phyloP scores from a whole-genome alignment of 2,113 vertebrate species.

The Epinephelus fuscoguttatus region DNA sequence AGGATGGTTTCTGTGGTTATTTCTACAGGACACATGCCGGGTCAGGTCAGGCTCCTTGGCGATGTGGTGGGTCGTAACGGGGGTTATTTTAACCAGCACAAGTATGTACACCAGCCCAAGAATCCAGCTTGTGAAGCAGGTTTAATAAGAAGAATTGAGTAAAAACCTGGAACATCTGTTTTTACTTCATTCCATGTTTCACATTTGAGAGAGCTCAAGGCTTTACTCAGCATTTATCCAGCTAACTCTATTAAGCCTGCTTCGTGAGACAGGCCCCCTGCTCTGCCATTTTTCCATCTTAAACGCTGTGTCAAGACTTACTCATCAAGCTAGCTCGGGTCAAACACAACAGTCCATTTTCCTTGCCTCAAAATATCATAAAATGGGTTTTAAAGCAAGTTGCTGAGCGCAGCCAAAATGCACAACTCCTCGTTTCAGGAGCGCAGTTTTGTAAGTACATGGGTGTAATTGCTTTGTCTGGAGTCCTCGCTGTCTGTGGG shows the following conservation, averaged over 20 bases:
- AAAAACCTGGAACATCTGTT: constrained; percentile 54
- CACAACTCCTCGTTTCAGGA: constrained; percentile 29
- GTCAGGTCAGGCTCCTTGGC: background rate
- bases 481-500: constrained; percentile 27
- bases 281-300: constrained; percentile 13
- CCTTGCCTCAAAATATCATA: constrained; percentile 23
- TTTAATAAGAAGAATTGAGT: constrained; percentile 10
- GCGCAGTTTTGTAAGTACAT: constrained; percentile 34
- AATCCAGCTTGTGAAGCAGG: constrained; percentile 5
- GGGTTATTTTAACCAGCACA: constrained; percentile 10
- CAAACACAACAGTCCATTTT: constrained; percentile 41
- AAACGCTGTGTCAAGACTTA: constrained; percentile 8
- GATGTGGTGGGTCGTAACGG: background rate
- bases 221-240: constrained; percentile 45
- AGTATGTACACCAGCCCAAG: background rate
- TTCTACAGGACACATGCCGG: background rate
- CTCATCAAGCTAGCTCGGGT: constrained; percentile 37
- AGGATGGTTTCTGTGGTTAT: background rate
- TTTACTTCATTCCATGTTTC: constrained; percentile 46
- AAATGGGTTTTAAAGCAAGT: constrained; percentile 33
- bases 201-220: constrained; percentile 30
- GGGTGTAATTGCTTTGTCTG: constrained; percentile 63
- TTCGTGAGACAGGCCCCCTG: constrained; percentile 10
- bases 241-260: constrained; percentile 38
- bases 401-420: constrained; percentile 38